A percentile compares a stretch with the other conserved stretches of the same genome.
These are phyloP conservation scores for Drosophila paracracens DNA, from an alignment of 2,888 invertebrate species.

Conservation along the genomic window DNA sequence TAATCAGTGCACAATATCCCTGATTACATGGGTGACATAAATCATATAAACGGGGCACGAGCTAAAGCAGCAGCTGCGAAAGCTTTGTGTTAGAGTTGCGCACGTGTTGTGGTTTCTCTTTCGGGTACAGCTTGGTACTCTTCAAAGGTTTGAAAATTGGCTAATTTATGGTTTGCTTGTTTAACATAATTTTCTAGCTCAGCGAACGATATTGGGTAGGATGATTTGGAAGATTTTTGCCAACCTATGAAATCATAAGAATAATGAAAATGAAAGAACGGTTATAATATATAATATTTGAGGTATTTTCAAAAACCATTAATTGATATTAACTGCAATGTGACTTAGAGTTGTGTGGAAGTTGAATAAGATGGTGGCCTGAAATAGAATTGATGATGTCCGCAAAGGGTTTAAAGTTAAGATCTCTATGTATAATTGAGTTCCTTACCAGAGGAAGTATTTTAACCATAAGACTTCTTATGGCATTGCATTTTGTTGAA, in stretches of 20 bases:
- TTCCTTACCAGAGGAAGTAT: not conserved
- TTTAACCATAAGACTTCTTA: not conserved
- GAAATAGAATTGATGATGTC: not conserved
- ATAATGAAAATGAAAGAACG: too few relatives aligned
- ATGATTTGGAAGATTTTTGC: not conserved
- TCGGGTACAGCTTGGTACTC: not conserved
- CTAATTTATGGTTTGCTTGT: not conserved
- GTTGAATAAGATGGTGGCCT: not conserved
- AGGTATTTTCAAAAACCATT: not conserved
- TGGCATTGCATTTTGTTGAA: not conserved
- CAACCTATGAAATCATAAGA: not conserved
- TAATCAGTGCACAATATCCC: conserved; percentile 62
- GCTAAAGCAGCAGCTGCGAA: conserved; percentile 58
- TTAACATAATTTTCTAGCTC: not conserved
- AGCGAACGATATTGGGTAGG: not conserved
- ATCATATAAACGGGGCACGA: conserved; percentile 55
- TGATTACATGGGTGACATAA: conserved; percentile 79
- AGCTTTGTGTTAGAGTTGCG: conserved; percentile 43
- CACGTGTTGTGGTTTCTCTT: not conserved
- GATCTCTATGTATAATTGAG: not conserved
- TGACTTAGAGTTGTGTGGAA: not conserved
- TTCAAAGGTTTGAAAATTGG: not conserved
- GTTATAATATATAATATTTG: not conserved
- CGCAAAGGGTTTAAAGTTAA: not conserved
- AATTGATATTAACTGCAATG: not conserved